Percentiles rank a stretch among this genome's conserved stretches.
Conservation (phyloP, 1,140 invertebrate genomes). For the Cephus cinctus region DNA sequence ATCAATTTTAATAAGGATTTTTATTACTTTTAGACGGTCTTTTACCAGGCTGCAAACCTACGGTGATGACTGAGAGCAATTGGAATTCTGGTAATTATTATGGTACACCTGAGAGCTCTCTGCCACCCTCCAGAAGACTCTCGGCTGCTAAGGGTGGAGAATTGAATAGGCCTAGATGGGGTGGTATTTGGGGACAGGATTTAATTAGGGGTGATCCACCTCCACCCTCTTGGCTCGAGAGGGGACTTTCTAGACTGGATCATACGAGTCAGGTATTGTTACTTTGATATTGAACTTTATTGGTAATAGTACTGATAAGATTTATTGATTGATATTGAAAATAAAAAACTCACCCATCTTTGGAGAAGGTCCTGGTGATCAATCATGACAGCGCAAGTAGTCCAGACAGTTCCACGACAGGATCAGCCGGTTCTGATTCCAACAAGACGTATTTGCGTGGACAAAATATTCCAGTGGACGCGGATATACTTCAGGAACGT, state of each 20-base stretch:
- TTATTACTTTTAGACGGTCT: neutral
- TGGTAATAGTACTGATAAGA: neutral
- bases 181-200: constrained; percentile 68
- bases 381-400: constrained; percentile 48
- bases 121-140: constrained; percentile 40
- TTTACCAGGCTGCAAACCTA: neutral
- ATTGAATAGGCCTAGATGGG: constrained; percentile 68
- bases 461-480: constrained; percentile 71
- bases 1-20: neutral
- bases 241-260: constrained; percentile 55
- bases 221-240: constrained; percentile 65
- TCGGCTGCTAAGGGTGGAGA: constrained; percentile 50
- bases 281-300: constrained; percentile 3
- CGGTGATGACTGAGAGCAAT: constrained; percentile 32
- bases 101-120: constrained; percentile 34
- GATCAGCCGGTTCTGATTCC: constrained; percentile 42
- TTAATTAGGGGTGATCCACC: constrained; percentile 37
- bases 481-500: constrained; percentile 65
- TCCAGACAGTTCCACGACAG: constrained; percentile 43
- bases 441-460: constrained; percentile 67
- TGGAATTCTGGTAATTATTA: constrained; percentile 39
- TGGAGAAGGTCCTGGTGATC: constrained; percentile 49
- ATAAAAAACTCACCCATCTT: too few relatives aligned
- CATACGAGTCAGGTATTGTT: constrained; percentile 42
- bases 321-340: too few relatives aligned